These are phyloP conservation scores for Thalassoma bifasciatum DNA, from an alignment of 2,113 vertebrate genomes.

Conservation along the genomic window DNA sequence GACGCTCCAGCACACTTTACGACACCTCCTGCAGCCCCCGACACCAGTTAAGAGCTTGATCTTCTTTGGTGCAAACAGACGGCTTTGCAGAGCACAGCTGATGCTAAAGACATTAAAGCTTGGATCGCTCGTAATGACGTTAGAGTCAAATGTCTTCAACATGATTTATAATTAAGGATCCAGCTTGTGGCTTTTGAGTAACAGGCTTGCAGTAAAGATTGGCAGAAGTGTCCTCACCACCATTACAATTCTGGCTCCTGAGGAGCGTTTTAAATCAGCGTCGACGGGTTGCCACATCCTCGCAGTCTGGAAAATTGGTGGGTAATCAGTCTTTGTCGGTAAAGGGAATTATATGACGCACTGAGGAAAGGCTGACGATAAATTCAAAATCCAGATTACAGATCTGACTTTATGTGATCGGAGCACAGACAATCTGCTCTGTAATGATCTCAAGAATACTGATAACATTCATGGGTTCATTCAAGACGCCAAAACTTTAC, in stretches of 20 bases:
- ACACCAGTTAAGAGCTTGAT: neutral
- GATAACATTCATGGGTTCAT: conserved; percentile 5
- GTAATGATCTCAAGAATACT: conserved; percentile 11
- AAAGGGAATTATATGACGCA: conserved; percentile 25
- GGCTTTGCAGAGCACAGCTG: neutral
- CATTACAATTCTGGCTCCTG: conserved; percentile 11
- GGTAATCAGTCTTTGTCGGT: conserved; percentile 19
- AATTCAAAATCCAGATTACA: conserved; percentile 47
- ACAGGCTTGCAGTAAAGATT: conserved; percentile 20
- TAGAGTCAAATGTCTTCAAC: conserved; percentile 13
- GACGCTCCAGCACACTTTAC: neutral
- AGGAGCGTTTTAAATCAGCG: neutral
- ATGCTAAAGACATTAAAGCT: conserved; percentile 10
- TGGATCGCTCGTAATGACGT: neutral
- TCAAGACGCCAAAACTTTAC: conserved; percentile 15
- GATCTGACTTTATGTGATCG: conserved; percentile 29
- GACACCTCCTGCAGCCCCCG: neutral
- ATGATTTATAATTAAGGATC: conserved; percentile 35
- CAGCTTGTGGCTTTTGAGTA: conserved; percentile 31
- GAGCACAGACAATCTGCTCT: conserved; percentile 1
- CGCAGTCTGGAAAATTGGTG: conserved; percentile 15
- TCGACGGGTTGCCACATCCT: conserved; percentile 32
- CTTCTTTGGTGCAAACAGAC: neutral
- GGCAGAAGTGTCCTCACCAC: conserved; percentile 14
- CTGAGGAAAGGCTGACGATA: conserved; percentile 11